Evolutionary conservation across 2,797 vertebrate species (phyloP).

Genomic region (Antrozous pallidus): DNA sequence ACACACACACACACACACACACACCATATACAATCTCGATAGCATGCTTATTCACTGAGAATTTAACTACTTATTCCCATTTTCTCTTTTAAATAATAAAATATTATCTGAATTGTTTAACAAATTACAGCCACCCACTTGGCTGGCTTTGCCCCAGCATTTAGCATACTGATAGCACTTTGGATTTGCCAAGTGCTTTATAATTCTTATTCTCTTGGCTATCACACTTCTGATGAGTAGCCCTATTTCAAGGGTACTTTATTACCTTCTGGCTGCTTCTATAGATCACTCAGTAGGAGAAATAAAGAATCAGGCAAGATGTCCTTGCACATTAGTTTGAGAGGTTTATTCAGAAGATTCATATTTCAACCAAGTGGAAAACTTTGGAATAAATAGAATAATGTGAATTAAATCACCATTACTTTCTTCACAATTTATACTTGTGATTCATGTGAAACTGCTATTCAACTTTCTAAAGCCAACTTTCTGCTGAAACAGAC

Average conservation of each 20-base stretch:
- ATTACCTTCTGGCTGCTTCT: background rate
- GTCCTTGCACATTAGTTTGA: background rate
- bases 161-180: background rate
- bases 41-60: background rate
- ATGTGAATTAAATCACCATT: background rate
- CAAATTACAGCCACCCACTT: background rate
- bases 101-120: background rate
- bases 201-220: background rate
- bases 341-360: conserved; percentile 16
- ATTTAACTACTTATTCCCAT: background rate
- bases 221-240: background rate
- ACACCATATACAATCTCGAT: background rate
- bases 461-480: background rate
- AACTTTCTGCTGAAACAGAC: conserved; percentile 11
- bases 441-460: background rate
- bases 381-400: conserved; percentile 19
- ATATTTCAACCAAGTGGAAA: conserved; percentile 30
- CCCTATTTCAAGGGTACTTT: background rate
- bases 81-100: background rate
- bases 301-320: background rate
- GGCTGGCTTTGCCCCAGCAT: background rate
- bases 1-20: background rate
- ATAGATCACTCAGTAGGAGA: background rate
- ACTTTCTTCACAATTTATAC: background rate
- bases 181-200: background rate